Conservation (phyloP, 1,140 invertebrate species). For the Globodera ellingtonae region DNA sequence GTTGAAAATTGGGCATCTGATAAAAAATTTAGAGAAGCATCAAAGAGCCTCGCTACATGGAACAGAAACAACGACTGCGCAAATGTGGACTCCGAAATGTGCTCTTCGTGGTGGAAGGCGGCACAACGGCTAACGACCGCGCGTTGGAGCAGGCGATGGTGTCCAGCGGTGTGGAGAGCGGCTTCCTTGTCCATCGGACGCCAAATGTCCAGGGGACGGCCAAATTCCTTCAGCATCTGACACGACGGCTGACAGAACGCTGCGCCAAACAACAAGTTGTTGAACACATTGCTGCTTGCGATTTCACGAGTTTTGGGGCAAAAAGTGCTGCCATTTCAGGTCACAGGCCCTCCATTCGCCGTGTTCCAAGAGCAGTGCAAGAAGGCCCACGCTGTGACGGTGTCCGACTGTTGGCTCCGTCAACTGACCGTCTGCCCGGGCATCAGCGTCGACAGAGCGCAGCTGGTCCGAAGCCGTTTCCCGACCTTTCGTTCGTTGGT, state of each 20-base stretch:
- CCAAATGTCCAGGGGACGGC: constrained; percentile 48
- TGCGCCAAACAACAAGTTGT: constrained; percentile 13
- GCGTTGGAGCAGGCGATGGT: constrained; percentile 54
- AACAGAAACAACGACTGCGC: constrained; percentile 51
- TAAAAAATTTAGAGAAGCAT: constrained; percentile 45
- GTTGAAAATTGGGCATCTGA: too few relatives aligned
- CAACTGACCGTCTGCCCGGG: constrained; percentile 55
- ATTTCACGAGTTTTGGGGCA: neutral
- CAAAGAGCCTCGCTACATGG: constrained; percentile 50
- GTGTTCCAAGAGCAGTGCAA: constrained; percentile 48
- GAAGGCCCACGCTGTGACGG: constrained; percentile 43
- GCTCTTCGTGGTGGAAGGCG: constrained; percentile 49
- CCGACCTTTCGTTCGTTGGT: constrained; percentile 47
- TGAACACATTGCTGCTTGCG: neutral
- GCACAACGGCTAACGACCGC: constrained; percentile 29
- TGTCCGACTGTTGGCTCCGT: constrained; percentile 50
- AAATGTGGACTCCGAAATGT: constrained; percentile 49
- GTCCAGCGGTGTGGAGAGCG: constrained; percentile 45
- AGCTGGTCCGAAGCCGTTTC: constrained; percentile 36
- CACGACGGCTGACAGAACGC: constrained; percentile 38
- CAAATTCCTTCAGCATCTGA: constrained; percentile 48
- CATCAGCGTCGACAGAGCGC: constrained; percentile 48
- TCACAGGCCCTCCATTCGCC: constrained; percentile 47
- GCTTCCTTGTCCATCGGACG: constrained; percentile 55
- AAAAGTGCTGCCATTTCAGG: constrained; percentile 39